Evolutionary conservation across 2,888 invertebrate genomes (phyloP), one percentile per base, ranked within the genome.

Genomic region (Erynnis tages): DNA sequence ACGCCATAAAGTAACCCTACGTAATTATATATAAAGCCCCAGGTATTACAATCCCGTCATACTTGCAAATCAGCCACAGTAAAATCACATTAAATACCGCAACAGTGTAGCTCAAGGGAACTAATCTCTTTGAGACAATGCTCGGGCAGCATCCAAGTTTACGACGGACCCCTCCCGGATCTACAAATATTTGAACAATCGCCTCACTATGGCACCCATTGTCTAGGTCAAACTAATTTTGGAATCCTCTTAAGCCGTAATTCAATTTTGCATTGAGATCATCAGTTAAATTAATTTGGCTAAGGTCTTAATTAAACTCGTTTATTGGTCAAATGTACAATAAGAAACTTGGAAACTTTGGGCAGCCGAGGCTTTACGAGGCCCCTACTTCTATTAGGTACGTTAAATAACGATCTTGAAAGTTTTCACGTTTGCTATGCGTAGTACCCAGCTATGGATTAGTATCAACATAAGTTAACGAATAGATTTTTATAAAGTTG

Each of bases 211-310:
- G 67, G 62, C 67, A 66, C 71, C 77, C 73, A 82, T 85, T 87
- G 87, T 86, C 79, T 79, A 82, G 83, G 83, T 83, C 82, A 77
- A 86, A 84, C 85, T 84, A 84, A 86, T 85, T 83, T 78, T 76
- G 75, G 69, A 66, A 69, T 73, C 69, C 75, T 67, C 71, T 67
- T 63, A 69, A 71, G 67, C 70, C 71, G 76, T 82, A 80, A 84
- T 85, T 82, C 77, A 79, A 83, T 84, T 83, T 79, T 71, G 67
- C 76, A 76, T 79, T 76, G 68, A 74, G 73, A 76, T 70, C 74
- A 78, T 70, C 74, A 72, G 67, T 70, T 73, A 68, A 73, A 75
- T 69, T 69, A 67, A 74, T 72, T 70, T 67, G 67, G 65, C 68
- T 68, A 70, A 67, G 67, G 67, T 66, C 69, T 72, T 73, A 71